These are phyloP conservation scores for Dendronephthya gigantea DNA, from an alignment of 64 coral and sea anemone genomes.

Conservation along the genomic window DNA sequence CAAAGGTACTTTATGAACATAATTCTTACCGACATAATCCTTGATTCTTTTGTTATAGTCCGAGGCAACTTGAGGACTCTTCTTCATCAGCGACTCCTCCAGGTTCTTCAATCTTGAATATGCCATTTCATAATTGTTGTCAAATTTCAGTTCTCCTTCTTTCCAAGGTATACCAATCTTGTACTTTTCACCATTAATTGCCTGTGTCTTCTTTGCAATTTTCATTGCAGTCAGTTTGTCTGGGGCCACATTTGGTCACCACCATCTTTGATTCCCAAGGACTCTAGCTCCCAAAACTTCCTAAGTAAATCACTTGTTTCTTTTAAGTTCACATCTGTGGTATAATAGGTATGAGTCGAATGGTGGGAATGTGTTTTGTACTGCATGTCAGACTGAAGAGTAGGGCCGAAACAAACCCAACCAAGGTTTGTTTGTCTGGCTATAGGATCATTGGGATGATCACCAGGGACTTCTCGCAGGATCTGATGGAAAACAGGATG, in stretches of 20 bases:
- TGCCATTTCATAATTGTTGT: conserved; percentile 33
- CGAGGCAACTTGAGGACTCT: background rate
- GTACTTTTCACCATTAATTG: conserved; percentile 12
- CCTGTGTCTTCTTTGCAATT: background rate
- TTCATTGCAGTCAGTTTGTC: conserved; percentile 16
- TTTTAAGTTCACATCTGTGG: background rate
- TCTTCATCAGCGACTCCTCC: conserved; percentile 6
- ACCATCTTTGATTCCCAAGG: conserved; percentile 24
- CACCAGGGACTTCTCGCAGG: conserved; percentile 24
- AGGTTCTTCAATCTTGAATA: conserved; percentile 2
- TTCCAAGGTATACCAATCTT: conserved; percentile 45
- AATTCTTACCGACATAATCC: conserved; percentile 20
- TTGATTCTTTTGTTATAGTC: background rate
- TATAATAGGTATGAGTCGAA: conserved; percentile 21
- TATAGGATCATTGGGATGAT: conserved; percentile 16
- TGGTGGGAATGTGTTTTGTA: conserved; percentile 26
- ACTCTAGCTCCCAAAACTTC: conserved; percentile 32
- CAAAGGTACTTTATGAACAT: conserved; percentile 6
- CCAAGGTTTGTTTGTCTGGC: conserved; percentile 12
- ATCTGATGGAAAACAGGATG: conserved; percentile 47
- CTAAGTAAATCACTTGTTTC: background rate
- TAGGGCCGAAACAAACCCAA: conserved; percentile 33
- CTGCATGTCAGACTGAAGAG: conserved; percentile 6
- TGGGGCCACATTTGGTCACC: background rate
- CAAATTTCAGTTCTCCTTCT: conserved; percentile 39